Evolutionary conservation across 2,113 vertebrate species (phyloP).

Genomic region (Chaenocephalus aceratus): DNA sequence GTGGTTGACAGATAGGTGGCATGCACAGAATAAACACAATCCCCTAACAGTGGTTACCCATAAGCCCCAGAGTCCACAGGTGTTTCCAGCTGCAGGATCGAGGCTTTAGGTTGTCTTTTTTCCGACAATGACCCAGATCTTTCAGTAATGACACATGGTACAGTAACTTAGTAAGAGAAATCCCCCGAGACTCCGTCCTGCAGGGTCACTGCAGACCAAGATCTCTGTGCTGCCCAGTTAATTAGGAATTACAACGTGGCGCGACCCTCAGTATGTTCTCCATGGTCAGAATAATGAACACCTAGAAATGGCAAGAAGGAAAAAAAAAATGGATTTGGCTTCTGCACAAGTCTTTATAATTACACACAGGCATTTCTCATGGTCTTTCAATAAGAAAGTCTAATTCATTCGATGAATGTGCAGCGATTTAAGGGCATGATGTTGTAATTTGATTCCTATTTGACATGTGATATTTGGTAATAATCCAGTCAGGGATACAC

Average conservation of each 20-base stretch:
- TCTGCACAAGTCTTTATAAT: constrained; percentile 53
- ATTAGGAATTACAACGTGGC: constrained; percentile 76
- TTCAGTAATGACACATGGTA: background rate
- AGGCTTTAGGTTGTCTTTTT: constrained; percentile 24
- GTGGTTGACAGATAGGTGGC: constrained; percentile 57
- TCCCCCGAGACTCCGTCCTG: constrained; percentile 48
- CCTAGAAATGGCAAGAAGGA: constrained; percentile 54
- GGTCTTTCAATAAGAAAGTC: background rate
- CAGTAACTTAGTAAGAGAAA: constrained; percentile 39
- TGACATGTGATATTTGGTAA: constrained; percentile 22
- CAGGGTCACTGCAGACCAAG: constrained; percentile 60
- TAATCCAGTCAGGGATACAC: constrained; percentile 22
- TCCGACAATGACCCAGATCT: constrained; percentile 37
- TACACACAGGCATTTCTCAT: constrained; percentile 17
- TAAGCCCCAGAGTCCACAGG: constrained; percentile 44
- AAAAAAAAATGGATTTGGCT: constrained; percentile 33
- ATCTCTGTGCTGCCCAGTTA: constrained; percentile 70
- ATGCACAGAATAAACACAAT: constrained; percentile 44
- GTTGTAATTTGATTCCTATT: constrained; percentile 45
- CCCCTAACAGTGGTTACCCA: constrained; percentile 20
- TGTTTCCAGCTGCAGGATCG: constrained; percentile 40
- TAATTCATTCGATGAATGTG: constrained; percentile 18
- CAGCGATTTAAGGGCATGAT: background rate
- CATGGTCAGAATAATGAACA: constrained; percentile 76
- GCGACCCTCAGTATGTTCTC: constrained; percentile 65